Base-by-base conservation (phyloP, 2,113 vertebrate species). In the Ictidomys tridecemlineatus region DNA sequence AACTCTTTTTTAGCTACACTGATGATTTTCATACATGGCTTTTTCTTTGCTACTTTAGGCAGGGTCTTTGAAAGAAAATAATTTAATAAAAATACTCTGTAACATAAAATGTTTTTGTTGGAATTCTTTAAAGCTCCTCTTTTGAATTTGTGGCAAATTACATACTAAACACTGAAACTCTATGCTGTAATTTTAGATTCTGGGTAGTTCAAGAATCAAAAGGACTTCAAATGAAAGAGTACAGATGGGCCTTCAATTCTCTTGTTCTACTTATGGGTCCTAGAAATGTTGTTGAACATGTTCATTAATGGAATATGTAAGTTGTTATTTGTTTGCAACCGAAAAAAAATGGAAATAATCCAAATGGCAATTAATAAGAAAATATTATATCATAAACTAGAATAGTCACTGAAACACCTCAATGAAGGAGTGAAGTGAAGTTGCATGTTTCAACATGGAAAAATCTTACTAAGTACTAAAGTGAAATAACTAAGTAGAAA, bases 21-120 rank as follows among this genome's bases (percentile, higher is more conserved):
- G 58, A 85, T 73, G 28, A 61, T 93, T 74, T 87, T 69, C 77
- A 84, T 83, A 84, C 53, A 78, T 9, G 18, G 72, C 58, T 84
- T 95, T 95, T 92, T 74, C 45, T 83, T 89, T 90, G 56, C 22
- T 90, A 82, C 1, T 73, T 92, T 20, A 69, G 69, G 42, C 26
- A 77, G 58, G 7, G 9, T 45, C 37, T 79, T 6, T 39, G 4
- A 65, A 34, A 17, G 12, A 89, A 91, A 82, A 85, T 77, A 85
- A 92, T 56, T 87, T 80, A 73, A 58, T 88, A 53, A 80, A 70
- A 95, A 89, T 39, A 78, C 45, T 76, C n/a, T 69, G 20, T n/a
- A 39, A 63, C 12, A 83, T 86, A 53, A 30, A 37, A 37, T 87
- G 39, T 26, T 94, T 93, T 34, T 42, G 16, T 1, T n/a, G 4